Evolutionary conservation across 2,888 invertebrate genomes (phyloP).

Genomic region (Octodonta nipae): DNA sequence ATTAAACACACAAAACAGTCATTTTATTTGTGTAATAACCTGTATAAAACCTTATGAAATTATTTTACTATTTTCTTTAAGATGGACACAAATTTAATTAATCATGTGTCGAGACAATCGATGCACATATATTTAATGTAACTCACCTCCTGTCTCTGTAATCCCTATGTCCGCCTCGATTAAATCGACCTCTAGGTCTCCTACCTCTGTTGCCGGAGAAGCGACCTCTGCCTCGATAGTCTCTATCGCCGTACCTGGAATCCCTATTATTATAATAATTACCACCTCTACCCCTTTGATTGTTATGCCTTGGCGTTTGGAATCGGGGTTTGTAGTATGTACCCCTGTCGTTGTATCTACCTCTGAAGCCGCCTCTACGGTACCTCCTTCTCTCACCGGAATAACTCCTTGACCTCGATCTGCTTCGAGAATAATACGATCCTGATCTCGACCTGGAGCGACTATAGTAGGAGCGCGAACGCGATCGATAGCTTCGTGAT

Average conservation of each 20-base stretch:
- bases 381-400: conserved; percentile 36
- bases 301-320: conserved; percentile 45
- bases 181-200: conserved; percentile 27
- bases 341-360: conserved; percentile 51
- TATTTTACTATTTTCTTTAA: too few species aligned
- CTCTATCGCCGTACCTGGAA: conserved; percentile 29
- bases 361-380: conserved; percentile 35
- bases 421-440: conserved; percentile 43
- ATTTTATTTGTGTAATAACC: too few species aligned
- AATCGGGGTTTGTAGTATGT: conserved; percentile 70
- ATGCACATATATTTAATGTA: too few species aligned
- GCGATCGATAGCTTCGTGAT: conserved; percentile 33
- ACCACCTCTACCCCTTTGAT: conserved; percentile 37
- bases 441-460: conserved; percentile 38
- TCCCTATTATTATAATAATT: conserved; percentile 32
- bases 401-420: conserved; percentile 41
- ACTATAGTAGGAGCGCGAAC: conserved; percentile 51
- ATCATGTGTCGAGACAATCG: too few species aligned
- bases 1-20: too few species aligned
- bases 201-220: conserved; percentile 28
- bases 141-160: conserved; percentile 52
- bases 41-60: too few species aligned
- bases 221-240: conserved; percentile 32
- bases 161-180: conserved; percentile 45
- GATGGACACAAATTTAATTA: too few species aligned